phyloP scores from a whole-genome alignment of 2,797 vertebrate species.

The Leptodactylus fallax region DNA sequence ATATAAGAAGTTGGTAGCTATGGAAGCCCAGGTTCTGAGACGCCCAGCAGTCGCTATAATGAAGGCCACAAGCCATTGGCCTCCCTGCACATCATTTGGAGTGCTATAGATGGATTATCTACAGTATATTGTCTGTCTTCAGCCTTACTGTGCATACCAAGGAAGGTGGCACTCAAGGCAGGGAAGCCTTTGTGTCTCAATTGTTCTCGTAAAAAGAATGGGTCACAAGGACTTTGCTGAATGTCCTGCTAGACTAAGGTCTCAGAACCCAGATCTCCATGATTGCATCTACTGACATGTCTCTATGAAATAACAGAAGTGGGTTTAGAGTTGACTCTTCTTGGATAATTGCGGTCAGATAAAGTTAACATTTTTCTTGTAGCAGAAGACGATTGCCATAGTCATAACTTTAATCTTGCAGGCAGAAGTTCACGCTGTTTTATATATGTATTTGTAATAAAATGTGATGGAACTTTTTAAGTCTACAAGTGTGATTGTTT shows the following conservation, averaged over 20 bases:
- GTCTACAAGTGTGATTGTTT: conserved; percentile 12
- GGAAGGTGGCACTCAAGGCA: no score
- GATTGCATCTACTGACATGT: not conserved
- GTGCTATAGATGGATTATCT: no score
- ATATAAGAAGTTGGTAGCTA: no score
- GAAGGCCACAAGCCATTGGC: no score
- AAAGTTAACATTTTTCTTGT: not conserved
- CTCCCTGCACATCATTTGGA: no score
- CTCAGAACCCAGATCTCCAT: not conserved
- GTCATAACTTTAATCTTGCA: conserved; percentile 4
- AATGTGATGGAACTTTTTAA: conserved; percentile 7
- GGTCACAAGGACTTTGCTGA: not conserved
- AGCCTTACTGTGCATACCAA: no score
- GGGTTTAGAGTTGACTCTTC: not conserved
- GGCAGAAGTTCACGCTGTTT: conserved; percentile 14
- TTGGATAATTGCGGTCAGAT: not conserved
- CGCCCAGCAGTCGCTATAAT: no score
- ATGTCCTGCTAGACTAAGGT: not conserved
- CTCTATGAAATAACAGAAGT: not conserved
- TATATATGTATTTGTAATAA: conserved; percentile 33
- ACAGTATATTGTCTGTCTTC: no score
- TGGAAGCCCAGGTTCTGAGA: no score
- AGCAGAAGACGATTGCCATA: not conserved
- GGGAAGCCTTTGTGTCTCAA: not conserved
- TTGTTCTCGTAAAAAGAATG: not conserved